A percentile compares a stretch with the other conserved stretches of the same genome.
These are phyloP conservation scores for Mythimna albipuncta DNA, from an alignment of 2,888 invertebrate genomes.

Conservation along the genomic window DNA sequence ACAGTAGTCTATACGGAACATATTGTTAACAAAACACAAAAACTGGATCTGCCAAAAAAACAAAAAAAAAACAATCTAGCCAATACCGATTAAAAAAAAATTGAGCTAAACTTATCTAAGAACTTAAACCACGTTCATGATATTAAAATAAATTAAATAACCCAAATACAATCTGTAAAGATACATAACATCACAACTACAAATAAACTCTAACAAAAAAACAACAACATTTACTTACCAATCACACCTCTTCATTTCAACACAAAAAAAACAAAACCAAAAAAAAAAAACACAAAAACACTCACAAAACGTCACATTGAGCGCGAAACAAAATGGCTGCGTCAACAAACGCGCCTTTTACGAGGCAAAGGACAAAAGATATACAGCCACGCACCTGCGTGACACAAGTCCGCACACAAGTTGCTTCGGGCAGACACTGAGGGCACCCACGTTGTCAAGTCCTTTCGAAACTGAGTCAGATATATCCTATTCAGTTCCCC, in stretches of 20 bases:
- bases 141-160: not conserved
- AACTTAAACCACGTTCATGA: no score
- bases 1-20: no score
- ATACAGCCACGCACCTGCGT: slow-evolving; percentile 82
- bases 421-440: slow-evolving; percentile 81
- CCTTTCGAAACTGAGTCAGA: slow-evolving; percentile 85
- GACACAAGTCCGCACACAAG: slow-evolving; percentile 87
- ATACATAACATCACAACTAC: not conserved
- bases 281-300: slow-evolving; percentile 38
- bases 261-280: slow-evolving; percentile 7
- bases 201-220: not conserved
- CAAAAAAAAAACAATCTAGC: no score
- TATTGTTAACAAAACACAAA: no score
- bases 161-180: no score
- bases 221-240: slow-evolving; percentile 23
- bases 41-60: no score
- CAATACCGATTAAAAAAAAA: no score
- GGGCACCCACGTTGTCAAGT: slow-evolving; percentile 70
- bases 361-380: slow-evolving; percentile 58
- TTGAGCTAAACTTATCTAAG: no score
- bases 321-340: slow-evolving; percentile 58
- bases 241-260: slow-evolving; percentile 36
- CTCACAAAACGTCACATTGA: slow-evolving; percentile 49
- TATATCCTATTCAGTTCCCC: slow-evolving; percentile 88
- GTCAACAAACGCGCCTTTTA: slow-evolving; percentile 56